phyloP scores from a whole-genome alignment of 2,888 invertebrate genomes.

The Spisula solida region DNA sequence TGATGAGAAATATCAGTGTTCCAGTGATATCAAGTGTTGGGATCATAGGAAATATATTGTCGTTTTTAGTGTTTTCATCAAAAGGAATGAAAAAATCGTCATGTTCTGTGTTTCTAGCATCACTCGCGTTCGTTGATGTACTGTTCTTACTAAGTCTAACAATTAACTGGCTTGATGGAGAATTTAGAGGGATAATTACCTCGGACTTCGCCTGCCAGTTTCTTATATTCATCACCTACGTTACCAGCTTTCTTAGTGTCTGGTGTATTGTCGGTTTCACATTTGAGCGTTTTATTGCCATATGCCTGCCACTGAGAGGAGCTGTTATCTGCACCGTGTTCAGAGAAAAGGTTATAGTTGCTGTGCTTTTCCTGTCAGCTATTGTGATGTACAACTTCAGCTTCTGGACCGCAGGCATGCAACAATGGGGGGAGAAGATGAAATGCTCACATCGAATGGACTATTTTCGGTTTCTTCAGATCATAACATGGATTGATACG shows the following conservation, averaged over 20 bases:
- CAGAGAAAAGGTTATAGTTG: slow-evolving; percentile 75
- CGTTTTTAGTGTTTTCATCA: slow-evolving; percentile 92
- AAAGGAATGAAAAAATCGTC: slow-evolving; percentile 92
- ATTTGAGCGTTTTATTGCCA: slow-evolving; percentile 94
- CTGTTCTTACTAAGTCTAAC: slow-evolving; percentile 90
- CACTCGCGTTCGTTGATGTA: slow-evolving; percentile 90
- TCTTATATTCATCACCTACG: slow-evolving; percentile 87
- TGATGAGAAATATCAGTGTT: slow-evolving; percentile 85
- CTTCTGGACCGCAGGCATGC: slow-evolving; percentile 76
- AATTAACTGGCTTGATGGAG: slow-evolving; percentile 77
- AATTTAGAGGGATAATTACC: slow-evolving; percentile 66
- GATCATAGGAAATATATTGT: slow-evolving; percentile 92
- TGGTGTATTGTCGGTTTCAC: slow-evolving; percentile 96
- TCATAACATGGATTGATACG: slow-evolving; percentile 78
- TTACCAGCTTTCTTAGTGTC: slow-evolving; percentile 93
- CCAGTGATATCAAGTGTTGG: slow-evolving; percentile 92
- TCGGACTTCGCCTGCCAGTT: slow-evolving; percentile 89
- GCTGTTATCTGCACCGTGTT: slow-evolving; percentile 74
- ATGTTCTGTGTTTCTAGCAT: slow-evolving; percentile 93
- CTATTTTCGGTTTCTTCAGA: slow-evolving; percentile 63
- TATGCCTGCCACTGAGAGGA: slow-evolving; percentile 91
- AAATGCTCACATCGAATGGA: slow-evolving; percentile 61
- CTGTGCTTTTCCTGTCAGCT: slow-evolving; percentile 64
- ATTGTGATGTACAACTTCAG: slow-evolving; percentile 75
- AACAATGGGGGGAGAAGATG: slow-evolving; percentile 19